Percentiles rank a stretch among this genome's conserved stretches.
phyloP scores from a whole-genome alignment of 1,140 invertebrate species.

The Drosophila takahashii region DNA sequence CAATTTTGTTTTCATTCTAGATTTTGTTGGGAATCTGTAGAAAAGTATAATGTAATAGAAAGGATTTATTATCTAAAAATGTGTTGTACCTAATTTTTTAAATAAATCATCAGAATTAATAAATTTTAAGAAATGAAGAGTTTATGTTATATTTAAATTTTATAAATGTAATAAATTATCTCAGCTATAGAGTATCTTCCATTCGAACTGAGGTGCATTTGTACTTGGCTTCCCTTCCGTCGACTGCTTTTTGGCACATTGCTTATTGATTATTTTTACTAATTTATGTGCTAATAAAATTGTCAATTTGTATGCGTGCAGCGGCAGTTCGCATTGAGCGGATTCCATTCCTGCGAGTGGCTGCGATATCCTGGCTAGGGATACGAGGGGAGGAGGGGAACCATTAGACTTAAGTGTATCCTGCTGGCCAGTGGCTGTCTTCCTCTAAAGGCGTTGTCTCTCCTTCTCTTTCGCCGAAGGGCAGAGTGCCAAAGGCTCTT shows the following conservation, averaged over 20 bases:
- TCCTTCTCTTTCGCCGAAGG: constrained; percentile 28
- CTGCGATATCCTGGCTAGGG: constrained; percentile 16
- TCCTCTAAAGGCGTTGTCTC: background rate
- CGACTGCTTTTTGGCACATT: constrained; percentile 72
- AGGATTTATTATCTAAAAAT: too few relatives aligned
- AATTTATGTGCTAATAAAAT: constrained; percentile 82
- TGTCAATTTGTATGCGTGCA: constrained; percentile 80
- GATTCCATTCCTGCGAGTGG: constrained; percentile 30
- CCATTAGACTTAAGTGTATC: constrained; percentile 78
- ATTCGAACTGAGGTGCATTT: background rate
- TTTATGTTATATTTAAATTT: too few relatives aligned
- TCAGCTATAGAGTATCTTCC: constrained; percentile 10
- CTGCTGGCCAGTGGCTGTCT: constrained; percentile 28
- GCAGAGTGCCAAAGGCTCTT: constrained; percentile 69
- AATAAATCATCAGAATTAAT: too few relatives aligned
- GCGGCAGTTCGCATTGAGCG: constrained; percentile 32
- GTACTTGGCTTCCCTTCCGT: background rate
- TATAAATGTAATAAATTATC: too few relatives aligned
- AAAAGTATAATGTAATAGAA: too few relatives aligned
- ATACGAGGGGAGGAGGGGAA: constrained; percentile 1
- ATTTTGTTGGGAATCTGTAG: too few relatives aligned
- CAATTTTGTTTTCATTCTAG: background rate
- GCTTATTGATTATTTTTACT: constrained; percentile 81
- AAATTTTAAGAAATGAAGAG: too few relatives aligned
- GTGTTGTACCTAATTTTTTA: too few relatives aligned